Percentiles rank a stretch among this genome's conserved stretches.
These are phyloP conservation scores for Struthidea cinerea DNA, from an alignment of 2,113 vertebrate species.

Conservation along the genomic window DNA sequence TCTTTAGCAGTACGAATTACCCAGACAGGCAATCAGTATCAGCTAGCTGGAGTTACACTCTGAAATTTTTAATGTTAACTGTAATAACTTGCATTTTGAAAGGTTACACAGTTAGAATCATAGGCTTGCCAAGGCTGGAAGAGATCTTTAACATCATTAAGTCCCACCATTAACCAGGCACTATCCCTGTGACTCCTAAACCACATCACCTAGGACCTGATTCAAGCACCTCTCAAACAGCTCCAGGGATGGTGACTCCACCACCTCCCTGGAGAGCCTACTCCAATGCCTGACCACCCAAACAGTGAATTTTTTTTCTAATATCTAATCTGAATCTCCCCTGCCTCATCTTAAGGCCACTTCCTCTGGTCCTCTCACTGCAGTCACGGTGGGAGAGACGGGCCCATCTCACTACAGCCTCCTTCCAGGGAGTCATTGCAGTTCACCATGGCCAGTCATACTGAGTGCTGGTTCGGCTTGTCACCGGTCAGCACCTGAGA, in stretches of 20 bases:
- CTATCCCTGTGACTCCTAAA: neutral
- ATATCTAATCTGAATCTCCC: neutral
- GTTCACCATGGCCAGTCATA: fast-evolving
- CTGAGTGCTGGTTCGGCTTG: fast-evolving
- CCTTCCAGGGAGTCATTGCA: neutral
- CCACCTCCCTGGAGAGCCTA: too few species aligned
- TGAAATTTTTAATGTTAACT: neutral
- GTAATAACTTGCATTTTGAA: neutral
- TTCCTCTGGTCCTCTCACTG: neutral
- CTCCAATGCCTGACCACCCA: neutral
- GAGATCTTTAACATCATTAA: neutral
- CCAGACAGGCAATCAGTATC: neutral
- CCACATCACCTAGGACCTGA: neutral
- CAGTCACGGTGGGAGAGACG: neutral
- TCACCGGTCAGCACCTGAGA: too few species aligned
- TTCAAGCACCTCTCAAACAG: neutral
- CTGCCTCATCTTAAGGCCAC: neutral
- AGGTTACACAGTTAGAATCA: neutral
- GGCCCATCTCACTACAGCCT: neutral
- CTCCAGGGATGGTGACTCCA: neutral
- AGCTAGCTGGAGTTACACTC: neutral
- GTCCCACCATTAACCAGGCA: too few species aligned
- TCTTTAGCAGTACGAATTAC: neutral
- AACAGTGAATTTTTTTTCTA: neutral
- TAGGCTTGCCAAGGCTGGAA: neutral